Evolutionary conservation across 2,888 invertebrate species (phyloP), one percentile per base, ranked within the genome.

Genomic region (Cheilosia scutellata): DNA sequence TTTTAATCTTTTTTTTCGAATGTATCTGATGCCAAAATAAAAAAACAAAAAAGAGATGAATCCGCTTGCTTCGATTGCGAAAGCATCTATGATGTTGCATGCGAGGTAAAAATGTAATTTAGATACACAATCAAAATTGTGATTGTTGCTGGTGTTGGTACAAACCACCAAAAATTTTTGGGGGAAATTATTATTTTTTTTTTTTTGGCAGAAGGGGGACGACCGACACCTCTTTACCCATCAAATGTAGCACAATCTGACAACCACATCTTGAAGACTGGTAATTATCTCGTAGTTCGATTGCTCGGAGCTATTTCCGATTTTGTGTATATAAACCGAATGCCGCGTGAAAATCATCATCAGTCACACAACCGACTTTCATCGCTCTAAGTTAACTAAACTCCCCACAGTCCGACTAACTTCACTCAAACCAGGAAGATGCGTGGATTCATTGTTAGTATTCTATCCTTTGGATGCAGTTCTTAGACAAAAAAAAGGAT

Each of bases 401-500:
- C 58, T 29, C n/a, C n/a, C 42, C 25, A 42, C 29, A 62, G 47
- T 47, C 27, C 40, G 62, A 31, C 53, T 55, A 66, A 79, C 75
- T 63, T 71, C 58, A 71, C 9, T 53, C 33, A 76, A 71, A 37
- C 75, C 75, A 62, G 53, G 72, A 86, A 86, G 72, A 91, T 91
- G 91, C 91, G 91, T 91, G 91, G 90, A 89, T 90, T 91, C 87
- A 91, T 91, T 91, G 91, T 92, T 89, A 90, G 91, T 87, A 82
- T 53, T n/a, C 25, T 9, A 53, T 5, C 9, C 20, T 20, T 20
- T 20, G 20, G 20, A 20, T 51, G 11, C 20, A 16, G 53, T 29
- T 29, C 2, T 1, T 3, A 11, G 11, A 13, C n/a, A 33, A 4
- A 20, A 4, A 44, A 37, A 4, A 49, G 31, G 49, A 71, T 47